Percentiles rank a stretch among this genome's conserved stretches.
Conservation (phyloP, 2,888 invertebrate species). For the Microctonus aethiopoides region DNA sequence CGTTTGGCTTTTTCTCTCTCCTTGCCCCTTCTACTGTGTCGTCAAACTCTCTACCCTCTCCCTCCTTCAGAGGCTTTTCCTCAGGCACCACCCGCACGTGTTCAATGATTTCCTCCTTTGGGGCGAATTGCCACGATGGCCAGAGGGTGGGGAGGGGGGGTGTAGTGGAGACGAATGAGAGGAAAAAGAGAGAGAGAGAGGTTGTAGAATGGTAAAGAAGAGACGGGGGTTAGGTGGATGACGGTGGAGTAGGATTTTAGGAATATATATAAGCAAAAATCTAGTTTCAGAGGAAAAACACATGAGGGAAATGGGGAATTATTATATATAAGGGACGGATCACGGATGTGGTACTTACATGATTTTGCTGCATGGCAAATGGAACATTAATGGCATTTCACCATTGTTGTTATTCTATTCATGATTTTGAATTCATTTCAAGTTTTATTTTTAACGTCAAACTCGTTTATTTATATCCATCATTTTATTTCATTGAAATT, state of each 20-base stretch:
- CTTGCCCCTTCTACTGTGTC: background rate
- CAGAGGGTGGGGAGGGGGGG: slow-evolving; percentile 13
- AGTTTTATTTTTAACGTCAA: no score
- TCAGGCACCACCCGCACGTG: slow-evolving; percentile 27
- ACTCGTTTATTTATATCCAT: no score
- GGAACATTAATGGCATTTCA: no score
- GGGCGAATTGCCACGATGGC: slow-evolving; percentile 7
- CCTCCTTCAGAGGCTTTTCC: slow-evolving; percentile 8
- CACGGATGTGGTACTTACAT: no score
- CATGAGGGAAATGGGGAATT: background rate
- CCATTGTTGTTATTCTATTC: no score
- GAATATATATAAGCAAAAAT: no score
- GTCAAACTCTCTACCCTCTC: background rate
- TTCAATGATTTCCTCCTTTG: slow-evolving; percentile 26
- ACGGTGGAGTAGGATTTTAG: no score
- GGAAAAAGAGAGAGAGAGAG: slow-evolving; percentile 25
- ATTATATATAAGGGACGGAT: no score
- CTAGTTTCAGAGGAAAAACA: background rate
- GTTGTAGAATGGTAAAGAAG: slow-evolving; percentile 22
- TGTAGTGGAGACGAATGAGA: background rate
- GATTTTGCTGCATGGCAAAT: no score
- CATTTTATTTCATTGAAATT: no score
- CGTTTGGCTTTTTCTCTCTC: background rate
- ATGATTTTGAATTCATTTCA: no score
- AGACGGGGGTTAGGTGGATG: no score